These are phyloP conservation scores for Drosophila teissieri DNA, from an alignment of 1,140 invertebrate species.

Conservation along the genomic window DNA sequence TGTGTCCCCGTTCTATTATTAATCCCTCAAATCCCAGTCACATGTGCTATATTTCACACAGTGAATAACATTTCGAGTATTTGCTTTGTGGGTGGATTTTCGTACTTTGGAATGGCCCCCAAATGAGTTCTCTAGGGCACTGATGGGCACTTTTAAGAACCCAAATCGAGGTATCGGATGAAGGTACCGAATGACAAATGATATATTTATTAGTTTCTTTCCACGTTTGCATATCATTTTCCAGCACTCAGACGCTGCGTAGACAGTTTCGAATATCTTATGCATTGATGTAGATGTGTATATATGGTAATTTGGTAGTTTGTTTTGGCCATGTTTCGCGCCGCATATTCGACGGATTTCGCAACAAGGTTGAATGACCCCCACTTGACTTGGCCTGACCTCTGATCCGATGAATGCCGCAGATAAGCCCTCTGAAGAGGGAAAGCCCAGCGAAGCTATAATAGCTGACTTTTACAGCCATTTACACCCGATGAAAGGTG, in stretches of 20 bases:
- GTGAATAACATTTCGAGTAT: conserved; percentile 16
- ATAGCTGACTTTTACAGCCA: conserved; percentile 15
- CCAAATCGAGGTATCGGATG: no score
- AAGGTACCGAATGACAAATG: conserved; percentile 4
- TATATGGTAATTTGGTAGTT: conserved; percentile 37
- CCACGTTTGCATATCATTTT: conserved; percentile 49
- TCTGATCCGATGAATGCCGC: not conserved
- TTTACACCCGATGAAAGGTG: conserved; percentile 15
- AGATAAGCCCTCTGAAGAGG: conserved; percentile 22
- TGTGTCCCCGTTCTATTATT: conserved; percentile 63
- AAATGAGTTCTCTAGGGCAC: conserved; percentile 10
- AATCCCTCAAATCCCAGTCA: conserved; percentile 64
- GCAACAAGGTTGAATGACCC: conserved; percentile 64
- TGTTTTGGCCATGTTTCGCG: conserved; percentile 51
- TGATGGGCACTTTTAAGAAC: conserved; percentile 7
- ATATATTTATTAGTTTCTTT: conserved; percentile 48
- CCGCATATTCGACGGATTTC: conserved; percentile 43
- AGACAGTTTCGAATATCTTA: conserved; percentile 35
- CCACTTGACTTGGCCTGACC: conserved; percentile 47
- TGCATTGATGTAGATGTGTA: no score
- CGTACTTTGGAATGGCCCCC: conserved; percentile 37
- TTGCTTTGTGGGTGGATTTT: conserved; percentile 12
- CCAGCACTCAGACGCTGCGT: conserved; percentile 50
- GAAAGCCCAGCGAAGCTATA: not conserved
- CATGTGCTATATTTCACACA: conserved; percentile 69